phyloP scores from a whole-genome alignment of 1,140 invertebrate genomes.

The Zaprionus vittiger region DNA sequence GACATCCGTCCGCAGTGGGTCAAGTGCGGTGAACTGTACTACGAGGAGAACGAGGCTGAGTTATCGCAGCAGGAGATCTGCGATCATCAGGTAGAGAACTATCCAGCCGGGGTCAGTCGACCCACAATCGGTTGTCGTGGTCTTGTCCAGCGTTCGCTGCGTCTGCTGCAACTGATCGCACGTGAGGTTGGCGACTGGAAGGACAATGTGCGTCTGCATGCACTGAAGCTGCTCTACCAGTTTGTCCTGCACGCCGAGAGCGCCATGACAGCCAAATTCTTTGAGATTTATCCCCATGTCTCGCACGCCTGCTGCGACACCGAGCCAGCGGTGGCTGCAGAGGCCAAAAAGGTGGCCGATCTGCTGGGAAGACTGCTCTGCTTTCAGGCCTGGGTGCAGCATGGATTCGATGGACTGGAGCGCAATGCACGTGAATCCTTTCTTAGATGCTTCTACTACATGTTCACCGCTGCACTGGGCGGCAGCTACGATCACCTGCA shows the following conservation, averaged over 20 bases:
- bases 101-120: slow-evolving; percentile 87
- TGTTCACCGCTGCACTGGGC: slow-evolving; percentile 87
- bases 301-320: slow-evolving; percentile 84
- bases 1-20: slow-evolving; percentile 88
- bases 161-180: slow-evolving; percentile 88
- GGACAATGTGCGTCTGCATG: slow-evolving; percentile 88
- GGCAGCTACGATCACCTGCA: slow-evolving; percentile 85
- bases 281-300: slow-evolving; percentile 84
- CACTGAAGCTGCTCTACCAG: slow-evolving; percentile 89
- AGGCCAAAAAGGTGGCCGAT: slow-evolving; percentile 74
- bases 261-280: slow-evolving; percentile 88
- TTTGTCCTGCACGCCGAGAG: slow-evolving; percentile 89
- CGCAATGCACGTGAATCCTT: slow-evolving; percentile 70
- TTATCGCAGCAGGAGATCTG: slow-evolving; percentile 90
- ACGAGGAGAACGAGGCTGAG: slow-evolving; percentile 91
- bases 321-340: slow-evolving; percentile 48
- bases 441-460: slow-evolving; percentile 84
- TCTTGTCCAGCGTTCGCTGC: slow-evolving; percentile 88
- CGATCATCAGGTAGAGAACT: slow-evolving; percentile 86
- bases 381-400: slow-evolving; percentile 74
- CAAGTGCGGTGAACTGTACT: slow-evolving; percentile 88
- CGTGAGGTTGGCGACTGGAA: slow-evolving; percentile 91
- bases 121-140: slow-evolving; percentile 91
- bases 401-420: slow-evolving; percentile 70
- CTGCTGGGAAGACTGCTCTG: slow-evolving; percentile 71